Evolutionary conservation across 2,113 vertebrate genomes (phyloP), one percentile per base, ranked within the genome.

Genomic region (Anolis sagrei): DNA sequence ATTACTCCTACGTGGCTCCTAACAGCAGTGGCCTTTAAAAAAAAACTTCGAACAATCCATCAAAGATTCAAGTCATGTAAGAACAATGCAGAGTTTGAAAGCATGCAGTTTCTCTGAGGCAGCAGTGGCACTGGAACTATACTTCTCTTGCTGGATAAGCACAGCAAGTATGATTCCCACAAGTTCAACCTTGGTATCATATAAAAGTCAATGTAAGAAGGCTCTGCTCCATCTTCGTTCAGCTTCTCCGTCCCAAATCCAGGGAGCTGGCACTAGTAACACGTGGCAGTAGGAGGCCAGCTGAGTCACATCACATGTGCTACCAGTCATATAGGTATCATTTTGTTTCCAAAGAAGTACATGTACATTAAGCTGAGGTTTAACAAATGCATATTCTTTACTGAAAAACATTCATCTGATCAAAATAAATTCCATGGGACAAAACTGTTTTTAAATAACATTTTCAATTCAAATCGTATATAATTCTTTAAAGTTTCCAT

Each of bases 361-460:
- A 95, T 95, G 94, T 96, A 95, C 96, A 92, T 96, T 97, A 94
- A 95, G 91, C 90, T 95, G 96, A 96, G 96, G 95, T 97, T 85
- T 97, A 95, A 96, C 96, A 97, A 97, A 97, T 97, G 96, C 96
- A 97, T 97, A 97, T 97, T 97, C 96, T 97, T 97, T 97, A 97
- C 97, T 97, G 97, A 97, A 97, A 97, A 97, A 97, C 97, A 97
- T 97, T 96, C 94, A 96, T 97, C 95, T 96, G 95, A 96, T 96
- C 96, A 97, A 97, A 96, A 97, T 96, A 97, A 97, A 96, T 92
- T 97, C 96, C 96, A 96, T 95, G 95, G 96, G 96, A 96, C 96
- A 97, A 96, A 97, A 97, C 95, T 95, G 95, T 94, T 96, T 96
- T 96, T 97, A 97, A 97, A 97, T 97, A 97, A 97, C 95, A 97